Evolutionary conservation across 2,797 vertebrate species (phyloP), one percentile per base, ranked within the genome.

Genomic region (Apogon hyalosoma): DNA sequence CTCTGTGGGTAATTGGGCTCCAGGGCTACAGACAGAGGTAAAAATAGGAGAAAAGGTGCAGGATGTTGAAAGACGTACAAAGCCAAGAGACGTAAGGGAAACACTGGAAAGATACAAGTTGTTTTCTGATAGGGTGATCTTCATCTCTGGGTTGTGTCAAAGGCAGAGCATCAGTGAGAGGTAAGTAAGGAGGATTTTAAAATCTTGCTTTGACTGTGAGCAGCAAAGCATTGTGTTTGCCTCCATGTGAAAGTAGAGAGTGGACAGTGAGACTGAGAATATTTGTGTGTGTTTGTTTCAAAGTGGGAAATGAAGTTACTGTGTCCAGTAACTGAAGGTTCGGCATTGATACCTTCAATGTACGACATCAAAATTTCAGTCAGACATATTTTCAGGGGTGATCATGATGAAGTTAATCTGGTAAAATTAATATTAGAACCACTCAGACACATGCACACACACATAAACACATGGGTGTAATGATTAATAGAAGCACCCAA

Each of bases 1-100:
- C 80, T 89, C 70, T 51, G 57, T 64, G 73, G 78, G 84, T 90
- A 90, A 91, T 92, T 90, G 90, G 87, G 79, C 91, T 90, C 86
- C 63, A 63, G 82, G 75, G 82, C 54, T 81, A 49, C 66, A 82
- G 73, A 75, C 69, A 65, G 47, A 71, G 52, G 58, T 64, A 71
- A 66, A 72, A 58, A 80, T 49, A 71, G 68, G 47, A 73, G 68
- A 74, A 79, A 74, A 67, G 80, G 71, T 71, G 75, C 60, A 67
- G 62, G 57, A 75, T 90, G 75, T 87, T 68, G 79, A 67, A 71
- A 78, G 59, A 74, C 8, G 40, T 52, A 6, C 62, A 67, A 38
- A 63, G 64, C 55, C 42, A 47, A 65, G 69, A 80, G 60, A 82
- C 69, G 60, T 63, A 63, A 72, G 47, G 65, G 52, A 69, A 68